Base-by-base conservation (phyloP, 2,113 vertebrate species). In the Salvator merianae region DNA sequence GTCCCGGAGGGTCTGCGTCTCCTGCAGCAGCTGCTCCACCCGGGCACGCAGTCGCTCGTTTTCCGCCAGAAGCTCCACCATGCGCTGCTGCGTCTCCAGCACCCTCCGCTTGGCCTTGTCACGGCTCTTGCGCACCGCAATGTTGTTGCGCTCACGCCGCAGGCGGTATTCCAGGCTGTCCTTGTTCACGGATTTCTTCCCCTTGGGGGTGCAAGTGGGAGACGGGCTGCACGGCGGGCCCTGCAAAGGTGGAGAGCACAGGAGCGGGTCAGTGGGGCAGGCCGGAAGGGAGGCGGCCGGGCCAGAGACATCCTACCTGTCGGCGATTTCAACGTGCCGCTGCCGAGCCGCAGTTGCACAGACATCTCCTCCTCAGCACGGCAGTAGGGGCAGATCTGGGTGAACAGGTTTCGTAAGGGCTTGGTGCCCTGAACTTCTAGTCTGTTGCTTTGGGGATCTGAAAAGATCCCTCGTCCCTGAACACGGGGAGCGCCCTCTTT, bases 81-180 rank as follows among this genome's bases (percentile, higher is more conserved):
- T 97, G 82, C 96, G 97, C 91, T 98, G 97, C 93, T 98, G 97
- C 2, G 97, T 98, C 93, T 97, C 94, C 93, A 96, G 84, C 79
- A 97, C 97, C 83, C 97, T 95, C 32, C 97, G 91, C 79, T 98
- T 97, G 55, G 98, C 98, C 88, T 98, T 98, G 95, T 98, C 98
- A 2, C 97, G 95, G 91, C 98, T 98, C 93, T 98, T 98, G 77
- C 98, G 96, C 89, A 98, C 98, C 0, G 98, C 98, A 0, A 98
- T 94, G 93, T 98, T 98, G 95, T 98, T 98, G 83, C 97, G 95
- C 89, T 98, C 97, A 0, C 97, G 94, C 6, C 98, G 94, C 91
- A 95, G 66, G 1, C 98, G 96, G 92, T 98, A 98, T 89, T 98
- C 98, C 1, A 94, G 79, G 53, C 97, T 98, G 93, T 98, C 97